Conservation (phyloP, 2,888 invertebrate species). For the Acheta domesticus region DNA sequence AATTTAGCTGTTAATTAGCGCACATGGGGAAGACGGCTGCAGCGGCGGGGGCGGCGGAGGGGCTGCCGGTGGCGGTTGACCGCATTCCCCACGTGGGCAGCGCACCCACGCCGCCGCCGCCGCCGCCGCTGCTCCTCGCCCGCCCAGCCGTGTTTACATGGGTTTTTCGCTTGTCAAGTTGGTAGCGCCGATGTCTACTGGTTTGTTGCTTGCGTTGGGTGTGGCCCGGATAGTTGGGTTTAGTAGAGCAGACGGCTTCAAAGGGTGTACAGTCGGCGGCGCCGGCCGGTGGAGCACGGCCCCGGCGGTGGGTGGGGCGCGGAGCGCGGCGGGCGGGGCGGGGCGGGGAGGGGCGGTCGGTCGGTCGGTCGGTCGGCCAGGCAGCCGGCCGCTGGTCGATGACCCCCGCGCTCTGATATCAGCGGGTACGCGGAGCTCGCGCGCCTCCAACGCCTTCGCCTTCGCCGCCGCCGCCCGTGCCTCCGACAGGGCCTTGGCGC, state of each 20-base stretch:
- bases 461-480: not conserved
- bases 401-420: not conserved
- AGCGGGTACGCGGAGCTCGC: not conserved
- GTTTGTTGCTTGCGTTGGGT: conserved; percentile 24
- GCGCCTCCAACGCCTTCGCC: not conserved
- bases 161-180: conserved; percentile 24
- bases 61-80: not conserved
- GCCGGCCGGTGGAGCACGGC: not conserved
- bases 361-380: not conserved
- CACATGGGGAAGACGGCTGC: not conserved
- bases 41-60: not conserved
- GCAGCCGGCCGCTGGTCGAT: conserved; percentile 18
- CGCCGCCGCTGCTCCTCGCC: not conserved
- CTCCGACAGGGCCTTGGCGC: too few relatives aligned
- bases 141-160: conserved; percentile 10
- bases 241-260: conserved; percentile 30
- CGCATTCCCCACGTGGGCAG: not conserved
- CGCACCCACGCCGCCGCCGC: not conserved
- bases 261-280: not conserved
- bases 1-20: conserved; percentile 18
- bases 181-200: conserved; percentile 29
- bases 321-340: too few relatives aligned
- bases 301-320: too few relatives aligned
- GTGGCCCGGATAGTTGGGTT: conserved; percentile 27
- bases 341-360: too few relatives aligned